phyloP scores from a whole-genome alignment of 2,797 vertebrate genomes.

The Odontamblyopus rebecca region DNA sequence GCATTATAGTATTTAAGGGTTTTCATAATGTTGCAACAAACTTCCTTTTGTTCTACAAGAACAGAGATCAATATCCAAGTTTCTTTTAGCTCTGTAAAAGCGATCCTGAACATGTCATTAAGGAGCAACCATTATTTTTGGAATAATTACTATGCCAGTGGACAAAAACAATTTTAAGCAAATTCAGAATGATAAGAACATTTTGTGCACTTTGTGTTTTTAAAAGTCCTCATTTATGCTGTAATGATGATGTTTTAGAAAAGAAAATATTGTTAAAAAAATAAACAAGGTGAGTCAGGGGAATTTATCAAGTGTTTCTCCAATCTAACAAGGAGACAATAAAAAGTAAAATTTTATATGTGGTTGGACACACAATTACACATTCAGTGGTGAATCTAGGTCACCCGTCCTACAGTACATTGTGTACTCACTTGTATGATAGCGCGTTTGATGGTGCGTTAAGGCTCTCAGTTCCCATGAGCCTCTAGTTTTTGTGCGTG shows the following conservation, averaged over 20 bases:
- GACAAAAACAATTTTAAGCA: no score
- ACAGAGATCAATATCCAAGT: no score
- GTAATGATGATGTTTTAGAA: neutral
- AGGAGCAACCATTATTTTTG: no score
- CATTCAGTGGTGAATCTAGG: conserved; percentile 2
- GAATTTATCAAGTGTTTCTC: neutral
- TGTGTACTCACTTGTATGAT: conserved; percentile 10
- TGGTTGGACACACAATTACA: neutral
- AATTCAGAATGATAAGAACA: no score
- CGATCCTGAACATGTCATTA: no score
- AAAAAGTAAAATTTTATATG: neutral
- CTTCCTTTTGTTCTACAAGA: no score
- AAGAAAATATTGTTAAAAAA: neutral
- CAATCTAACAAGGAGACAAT: neutral
- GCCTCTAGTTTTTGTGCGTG: conserved; percentile 24
- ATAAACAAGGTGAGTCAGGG: neutral
- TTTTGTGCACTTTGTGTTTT: no score
- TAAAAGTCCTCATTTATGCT: neutral
- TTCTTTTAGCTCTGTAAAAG: no score
- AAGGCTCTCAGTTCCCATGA: conserved; percentile 10
- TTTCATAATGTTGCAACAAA: no score
- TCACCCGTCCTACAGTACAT: neutral
- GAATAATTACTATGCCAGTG: no score
- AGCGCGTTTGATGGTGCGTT: conserved; percentile 9
- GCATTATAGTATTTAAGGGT: no score